These are phyloP conservation scores for Albula goreensis DNA, from an alignment of 2,113 vertebrate species.

Conservation along the genomic window DNA sequence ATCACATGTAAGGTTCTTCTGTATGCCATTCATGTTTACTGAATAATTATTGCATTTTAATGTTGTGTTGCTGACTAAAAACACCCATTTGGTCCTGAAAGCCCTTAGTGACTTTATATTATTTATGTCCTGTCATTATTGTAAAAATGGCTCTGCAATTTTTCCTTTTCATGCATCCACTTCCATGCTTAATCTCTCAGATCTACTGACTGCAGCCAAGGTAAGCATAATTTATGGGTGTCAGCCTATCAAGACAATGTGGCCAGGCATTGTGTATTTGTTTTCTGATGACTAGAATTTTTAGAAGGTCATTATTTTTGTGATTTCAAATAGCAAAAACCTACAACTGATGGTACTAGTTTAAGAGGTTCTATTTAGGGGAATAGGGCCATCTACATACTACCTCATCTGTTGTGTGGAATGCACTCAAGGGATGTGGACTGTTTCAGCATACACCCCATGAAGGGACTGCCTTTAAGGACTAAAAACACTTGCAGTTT, in stretches of 20 bases:
- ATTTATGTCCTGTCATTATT: background rate
- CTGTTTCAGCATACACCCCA: conserved; percentile 45
- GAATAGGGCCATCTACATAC: background rate
- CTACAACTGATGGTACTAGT: background rate
- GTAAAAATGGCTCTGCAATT: background rate
- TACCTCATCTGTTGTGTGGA: background rate
- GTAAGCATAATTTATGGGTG: background rate
- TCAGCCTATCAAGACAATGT: background rate
- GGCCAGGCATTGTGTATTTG: background rate
- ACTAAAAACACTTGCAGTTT: background rate
- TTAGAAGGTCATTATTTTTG: background rate
- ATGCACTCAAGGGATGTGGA: background rate
- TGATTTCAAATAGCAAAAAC: background rate
- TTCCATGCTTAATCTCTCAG: background rate
- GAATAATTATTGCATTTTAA: too few species aligned
- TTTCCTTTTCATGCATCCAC: background rate
- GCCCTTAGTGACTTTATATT: too few species aligned
- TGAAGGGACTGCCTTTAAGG: conserved; percentile 1
- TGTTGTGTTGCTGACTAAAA: background rate
- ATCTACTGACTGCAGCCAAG: background rate
- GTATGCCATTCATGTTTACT: background rate
- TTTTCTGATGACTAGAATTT: background rate
- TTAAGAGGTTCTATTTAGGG: background rate
- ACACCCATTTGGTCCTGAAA: background rate
- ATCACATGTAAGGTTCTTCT: background rate